phyloP scores from a whole-genome alignment of 2,888 invertebrate species.

The Phalangium opilio region DNA sequence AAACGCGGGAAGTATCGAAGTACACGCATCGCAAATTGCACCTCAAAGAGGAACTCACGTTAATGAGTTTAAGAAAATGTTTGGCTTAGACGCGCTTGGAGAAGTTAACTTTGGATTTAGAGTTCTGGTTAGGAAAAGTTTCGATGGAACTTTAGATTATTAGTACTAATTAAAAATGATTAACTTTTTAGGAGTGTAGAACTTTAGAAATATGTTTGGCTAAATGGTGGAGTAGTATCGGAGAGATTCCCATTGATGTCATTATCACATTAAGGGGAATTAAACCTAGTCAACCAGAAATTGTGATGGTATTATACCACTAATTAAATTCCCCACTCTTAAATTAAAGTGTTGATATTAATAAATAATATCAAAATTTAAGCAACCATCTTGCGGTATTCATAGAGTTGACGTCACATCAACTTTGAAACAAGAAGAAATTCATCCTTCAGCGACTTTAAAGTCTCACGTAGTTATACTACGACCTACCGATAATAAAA shows the following conservation, averaged over 20 bases:
- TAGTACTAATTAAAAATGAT: slow-evolving; percentile 8
- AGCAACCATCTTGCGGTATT: slow-evolving; percentile 57
- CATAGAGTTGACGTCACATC: slow-evolving; percentile 52
- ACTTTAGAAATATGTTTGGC: slow-evolving; percentile 78
- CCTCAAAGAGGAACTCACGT: slow-evolving; percentile 63
- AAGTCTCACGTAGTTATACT: slow-evolving; percentile 50
- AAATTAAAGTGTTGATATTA: too few species aligned
- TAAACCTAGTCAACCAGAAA: slow-evolving; percentile 43
- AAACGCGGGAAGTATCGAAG: slow-evolving; percentile 41
- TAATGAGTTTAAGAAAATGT: slow-evolving; percentile 59
- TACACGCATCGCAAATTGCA: slow-evolving; percentile 75
- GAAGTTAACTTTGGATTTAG: slow-evolving; percentile 55
- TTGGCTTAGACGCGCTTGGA: slow-evolving; percentile 44
- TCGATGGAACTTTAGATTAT: too few species aligned
- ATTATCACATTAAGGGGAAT: slow-evolving; percentile 67
- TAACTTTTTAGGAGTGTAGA: slow-evolving; percentile 44
- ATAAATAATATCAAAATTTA: slow-evolving; percentile 7
- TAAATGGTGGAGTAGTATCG: slow-evolving; percentile 88
- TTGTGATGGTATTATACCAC: slow-evolving; percentile 40
- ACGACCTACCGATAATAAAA: slow-evolving; percentile 61
- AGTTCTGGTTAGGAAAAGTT: slow-evolving; percentile 44
- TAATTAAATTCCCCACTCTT: slow-evolving; percentile 1
- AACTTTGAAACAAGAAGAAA: slow-evolving; percentile 55
- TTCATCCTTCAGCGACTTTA: slow-evolving; percentile 54
- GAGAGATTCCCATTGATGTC: slow-evolving; percentile 56